phyloP scores from a whole-genome alignment of 2,888 invertebrate genomes.

The Entomobrya proxima region DNA sequence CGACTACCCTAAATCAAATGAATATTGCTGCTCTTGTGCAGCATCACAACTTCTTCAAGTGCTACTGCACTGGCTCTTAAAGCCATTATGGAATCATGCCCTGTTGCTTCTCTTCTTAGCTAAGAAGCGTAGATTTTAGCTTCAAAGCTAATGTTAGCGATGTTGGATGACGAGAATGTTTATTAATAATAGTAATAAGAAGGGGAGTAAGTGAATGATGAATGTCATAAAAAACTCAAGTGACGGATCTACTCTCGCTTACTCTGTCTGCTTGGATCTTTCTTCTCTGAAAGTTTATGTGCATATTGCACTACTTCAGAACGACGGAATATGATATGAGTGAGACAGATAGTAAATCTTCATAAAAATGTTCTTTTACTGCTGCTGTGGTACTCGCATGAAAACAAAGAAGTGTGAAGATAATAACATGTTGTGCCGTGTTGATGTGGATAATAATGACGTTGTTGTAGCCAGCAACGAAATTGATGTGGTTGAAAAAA shows the following conservation, averaged over 20 bases:
- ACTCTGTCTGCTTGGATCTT: not conserved
- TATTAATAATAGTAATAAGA: conserved; percentile 48
- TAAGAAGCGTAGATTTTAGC: not conserved
- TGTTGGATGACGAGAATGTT: not conserved
- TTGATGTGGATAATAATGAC: conserved; percentile 36
- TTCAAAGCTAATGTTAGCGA: not conserved
- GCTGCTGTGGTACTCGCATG: not conserved
- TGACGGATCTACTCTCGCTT: conserved; percentile 45
- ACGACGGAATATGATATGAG: conserved; percentile 9
- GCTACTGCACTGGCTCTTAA: not conserved
- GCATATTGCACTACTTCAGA: conserved; percentile 20
- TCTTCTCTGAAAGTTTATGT: not conserved
- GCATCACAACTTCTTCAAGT: not conserved
- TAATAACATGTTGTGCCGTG: conserved; percentile 35
- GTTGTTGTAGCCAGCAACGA: conserved; percentile 26
- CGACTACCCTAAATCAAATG: conserved; percentile 13
- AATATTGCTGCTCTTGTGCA: not conserved
- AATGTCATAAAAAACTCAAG: conserved; percentile 50
- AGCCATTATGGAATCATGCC: conserved; percentile 3
- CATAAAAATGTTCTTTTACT: conserved; percentile 36
- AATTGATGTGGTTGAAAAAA: conserved; percentile 15
- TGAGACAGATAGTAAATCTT: conserved; percentile 45
- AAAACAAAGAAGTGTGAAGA: conserved; percentile 36
- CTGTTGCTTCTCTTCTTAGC: conserved; percentile 16
- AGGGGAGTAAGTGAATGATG: conserved; percentile 47